phyloP scores from a whole-genome alignment of 2,797 vertebrate genomes.

The Siniperca undulata region DNA sequence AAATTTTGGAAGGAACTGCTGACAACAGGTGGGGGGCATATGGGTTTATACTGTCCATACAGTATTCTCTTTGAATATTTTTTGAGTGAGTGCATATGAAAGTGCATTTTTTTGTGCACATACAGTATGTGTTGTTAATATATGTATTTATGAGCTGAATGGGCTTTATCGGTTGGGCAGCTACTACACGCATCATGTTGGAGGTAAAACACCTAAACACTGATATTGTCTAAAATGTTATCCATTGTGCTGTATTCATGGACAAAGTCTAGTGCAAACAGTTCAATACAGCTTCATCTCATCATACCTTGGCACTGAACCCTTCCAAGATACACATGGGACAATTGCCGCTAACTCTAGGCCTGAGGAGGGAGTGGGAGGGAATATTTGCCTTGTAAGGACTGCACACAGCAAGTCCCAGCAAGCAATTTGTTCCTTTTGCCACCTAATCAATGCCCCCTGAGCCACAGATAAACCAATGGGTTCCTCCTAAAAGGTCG shows the following conservation, averaged over 20 bases:
- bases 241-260: constrained; percentile 38
- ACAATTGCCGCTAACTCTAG: constrained; percentile 43
- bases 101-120: not conserved
- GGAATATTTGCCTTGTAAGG: constrained; percentile 68
- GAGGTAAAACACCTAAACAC: constrained; percentile 26
- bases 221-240: constrained; percentile 59
- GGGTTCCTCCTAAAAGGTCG: constrained; percentile 75
- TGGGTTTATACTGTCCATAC: not conserved
- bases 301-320: constrained; percentile 55
- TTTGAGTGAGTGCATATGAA: not conserved
- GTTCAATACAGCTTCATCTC: constrained; percentile 64
- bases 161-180: not conserved
- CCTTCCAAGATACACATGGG: constrained; percentile 50
- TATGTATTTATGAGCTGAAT: not conserved
- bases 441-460: constrained; percentile 81
- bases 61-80: not conserved
- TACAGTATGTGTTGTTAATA: not conserved
- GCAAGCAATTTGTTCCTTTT: constrained; percentile 82
- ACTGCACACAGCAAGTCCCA: constrained; percentile 63
- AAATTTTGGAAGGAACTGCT: not conserved
- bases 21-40: not conserved
- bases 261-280: constrained; percentile 61
- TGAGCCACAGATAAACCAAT: constrained; percentile 76
- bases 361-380: constrained; percentile 17
- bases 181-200: not conserved